Conservation (phyloP, 1,140 invertebrate genomes). For the Pseudoatta argentina region DNA sequence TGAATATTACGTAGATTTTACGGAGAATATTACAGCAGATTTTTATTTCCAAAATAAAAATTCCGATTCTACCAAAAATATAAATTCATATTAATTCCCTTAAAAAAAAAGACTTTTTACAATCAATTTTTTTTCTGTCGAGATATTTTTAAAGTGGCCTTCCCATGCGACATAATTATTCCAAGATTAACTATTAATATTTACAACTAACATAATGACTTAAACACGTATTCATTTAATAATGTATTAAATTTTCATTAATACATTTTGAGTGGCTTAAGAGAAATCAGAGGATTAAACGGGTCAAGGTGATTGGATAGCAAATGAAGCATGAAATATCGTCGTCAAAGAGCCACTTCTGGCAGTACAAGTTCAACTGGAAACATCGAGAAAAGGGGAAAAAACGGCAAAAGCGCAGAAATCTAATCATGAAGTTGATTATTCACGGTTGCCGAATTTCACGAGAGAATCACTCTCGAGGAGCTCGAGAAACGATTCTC, state of each 20-base stretch:
- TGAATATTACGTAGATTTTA: not conserved
- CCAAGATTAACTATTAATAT: not conserved
- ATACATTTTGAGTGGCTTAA: not conserved
- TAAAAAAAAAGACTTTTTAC: not conserved
- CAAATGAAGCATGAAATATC: constrained; percentile 40
- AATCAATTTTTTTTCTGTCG: not conserved
- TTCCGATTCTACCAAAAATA: not conserved
- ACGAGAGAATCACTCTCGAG: not conserved
- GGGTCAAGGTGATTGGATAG: constrained; percentile 46
- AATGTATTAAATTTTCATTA: constrained; percentile 15
- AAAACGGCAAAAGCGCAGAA: not conserved
- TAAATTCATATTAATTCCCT: not conserved
- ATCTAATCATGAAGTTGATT: constrained; percentile 51
- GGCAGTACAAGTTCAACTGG: constrained; percentile 21
- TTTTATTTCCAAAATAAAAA: not conserved
- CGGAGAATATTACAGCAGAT: not conserved
- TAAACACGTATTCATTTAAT: not conserved
- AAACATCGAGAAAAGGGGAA: constrained; percentile 13
- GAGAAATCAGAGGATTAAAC: constrained; percentile 41
- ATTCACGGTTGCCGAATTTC: constrained; percentile 46
- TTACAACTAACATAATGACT: not conserved
- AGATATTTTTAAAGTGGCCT: not conserved
- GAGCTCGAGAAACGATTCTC: constrained; percentile 14
- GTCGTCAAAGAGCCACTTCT: constrained; percentile 48
- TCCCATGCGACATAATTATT: not conserved